Evolutionary conservation across 1,140 invertebrate genomes (phyloP).

Genomic region (Orussus abietinus): DNA sequence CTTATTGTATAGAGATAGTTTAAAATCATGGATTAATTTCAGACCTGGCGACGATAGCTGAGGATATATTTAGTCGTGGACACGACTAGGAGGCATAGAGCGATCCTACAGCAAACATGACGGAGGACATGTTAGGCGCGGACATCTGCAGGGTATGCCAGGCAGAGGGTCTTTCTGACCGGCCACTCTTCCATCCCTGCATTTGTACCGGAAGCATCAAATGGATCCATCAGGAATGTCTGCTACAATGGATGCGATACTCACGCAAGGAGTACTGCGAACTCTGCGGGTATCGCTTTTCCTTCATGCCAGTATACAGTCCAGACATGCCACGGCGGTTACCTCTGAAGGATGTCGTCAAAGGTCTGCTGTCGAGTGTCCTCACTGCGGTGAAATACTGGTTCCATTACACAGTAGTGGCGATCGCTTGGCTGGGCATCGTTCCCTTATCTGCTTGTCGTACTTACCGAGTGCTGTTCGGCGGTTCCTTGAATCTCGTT

Average conservation of each 20-base stretch:
- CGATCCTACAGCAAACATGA: slow-evolving; percentile 52
- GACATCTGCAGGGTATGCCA: slow-evolving; percentile 98
- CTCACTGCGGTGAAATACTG: slow-evolving; percentile 91
- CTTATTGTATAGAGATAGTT: too few species aligned
- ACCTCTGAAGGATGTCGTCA: slow-evolving; percentile 85
- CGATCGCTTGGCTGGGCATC: slow-evolving; percentile 95
- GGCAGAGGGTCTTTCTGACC: slow-evolving; percentile 80
- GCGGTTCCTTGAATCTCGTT: slow-evolving; percentile 78
- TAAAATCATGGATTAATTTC: too few species aligned
- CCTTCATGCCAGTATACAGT: slow-evolving; percentile 98
- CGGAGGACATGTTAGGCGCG: slow-evolving; percentile 56
- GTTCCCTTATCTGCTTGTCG: slow-evolving; percentile 96
- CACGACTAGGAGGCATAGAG: too few species aligned
- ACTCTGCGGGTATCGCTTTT: slow-evolving; percentile 95
- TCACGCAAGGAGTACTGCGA: slow-evolving; percentile 99
- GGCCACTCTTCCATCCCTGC: slow-evolving; percentile 95
- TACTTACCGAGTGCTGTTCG: slow-evolving; percentile 89
- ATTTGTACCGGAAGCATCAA: slow-evolving; percentile 99
- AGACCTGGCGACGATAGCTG: too few species aligned
- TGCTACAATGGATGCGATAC: slow-evolving; percentile 89
- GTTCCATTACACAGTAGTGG: slow-evolving; percentile 94
- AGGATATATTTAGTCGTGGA: too few species aligned
- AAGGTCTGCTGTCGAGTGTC: slow-evolving; percentile 84
- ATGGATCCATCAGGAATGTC: slow-evolving; percentile 95
- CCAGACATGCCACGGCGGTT: slow-evolving; percentile 97